Evolutionary conservation across 1,140 invertebrate species (phyloP).

Genomic region (Orchestia grillus): DNA sequence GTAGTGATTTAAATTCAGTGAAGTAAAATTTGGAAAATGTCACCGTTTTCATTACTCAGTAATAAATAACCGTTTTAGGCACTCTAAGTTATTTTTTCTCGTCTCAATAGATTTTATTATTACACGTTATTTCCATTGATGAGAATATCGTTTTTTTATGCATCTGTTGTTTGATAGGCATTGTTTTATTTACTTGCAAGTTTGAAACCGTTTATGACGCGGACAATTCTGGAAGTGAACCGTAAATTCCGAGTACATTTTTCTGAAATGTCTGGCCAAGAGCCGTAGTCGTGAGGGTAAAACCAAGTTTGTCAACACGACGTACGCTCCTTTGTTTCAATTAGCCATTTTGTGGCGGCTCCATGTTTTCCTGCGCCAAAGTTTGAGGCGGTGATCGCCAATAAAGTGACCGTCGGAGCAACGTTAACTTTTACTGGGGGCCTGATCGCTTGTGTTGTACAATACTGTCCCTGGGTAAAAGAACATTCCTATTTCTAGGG

Average conservation of each 20-base stretch:
- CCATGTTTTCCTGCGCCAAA: conserved; percentile 49
- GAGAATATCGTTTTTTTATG: no score
- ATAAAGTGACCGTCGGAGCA: conserved; percentile 52
- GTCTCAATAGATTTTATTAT: no score
- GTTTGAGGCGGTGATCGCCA: conserved; percentile 55
- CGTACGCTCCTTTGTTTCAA: conserved; percentile 50
- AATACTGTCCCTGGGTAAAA: neutral
- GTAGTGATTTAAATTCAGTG: no score
- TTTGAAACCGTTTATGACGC: neutral
- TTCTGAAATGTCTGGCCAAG: conserved; percentile 3
- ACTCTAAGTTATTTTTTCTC: no score
- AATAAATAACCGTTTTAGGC: no score
- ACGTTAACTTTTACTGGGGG: conserved; percentile 46
- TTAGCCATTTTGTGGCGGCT: conserved; percentile 55
- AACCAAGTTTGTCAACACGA: conserved; percentile 50
- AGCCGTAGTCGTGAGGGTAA: conserved; percentile 40
- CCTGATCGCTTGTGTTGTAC: neutral
- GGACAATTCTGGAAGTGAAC: neutral
- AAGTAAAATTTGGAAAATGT: no score
- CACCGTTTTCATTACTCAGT: no score
- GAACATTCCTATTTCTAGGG: neutral
- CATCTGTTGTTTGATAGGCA: neutral
- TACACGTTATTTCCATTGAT: no score
- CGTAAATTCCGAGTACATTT: conserved; percentile 4
- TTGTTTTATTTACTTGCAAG: neutral